These are phyloP conservation scores for Contarinia nasturtii DNA, from an alignment of 1,140 invertebrate species.

Conservation along the genomic window DNA sequence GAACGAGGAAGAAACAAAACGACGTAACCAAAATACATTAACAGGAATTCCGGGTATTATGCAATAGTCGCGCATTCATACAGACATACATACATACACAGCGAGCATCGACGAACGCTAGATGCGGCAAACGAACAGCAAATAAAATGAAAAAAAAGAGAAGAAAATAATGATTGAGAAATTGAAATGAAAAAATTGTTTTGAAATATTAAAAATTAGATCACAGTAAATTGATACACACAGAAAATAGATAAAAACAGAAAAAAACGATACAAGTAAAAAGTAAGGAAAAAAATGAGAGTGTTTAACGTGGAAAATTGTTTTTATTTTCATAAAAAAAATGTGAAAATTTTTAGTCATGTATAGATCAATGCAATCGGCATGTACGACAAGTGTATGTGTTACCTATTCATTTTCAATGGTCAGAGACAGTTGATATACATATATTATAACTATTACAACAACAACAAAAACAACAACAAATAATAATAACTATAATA, in stretches of 20 bases:
- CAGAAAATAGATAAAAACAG: neutral
- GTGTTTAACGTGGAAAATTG: too few species aligned
- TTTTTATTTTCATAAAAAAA: too few species aligned
- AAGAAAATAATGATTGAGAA: neutral
- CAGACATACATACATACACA: neutral
- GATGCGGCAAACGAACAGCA: neutral
- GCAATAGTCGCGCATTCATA: conserved; percentile 21
- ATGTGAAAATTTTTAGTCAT: too few species aligned
- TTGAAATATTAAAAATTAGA: neutral
- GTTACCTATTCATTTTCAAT: too few species aligned
- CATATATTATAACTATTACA: too few species aligned
- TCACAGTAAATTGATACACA: neutral
- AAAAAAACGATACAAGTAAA: neutral
- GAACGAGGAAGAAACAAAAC: conserved; percentile 83
- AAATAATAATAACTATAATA: neutral
- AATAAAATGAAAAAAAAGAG: neutral
- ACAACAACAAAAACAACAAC: neutral
- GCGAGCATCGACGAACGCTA: neutral
- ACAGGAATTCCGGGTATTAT: conserved; percentile 35
- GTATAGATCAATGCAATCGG: too few species aligned
- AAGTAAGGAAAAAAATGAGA: neutral
- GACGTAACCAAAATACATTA: conserved; percentile 71
- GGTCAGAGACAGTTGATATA: too few species aligned
- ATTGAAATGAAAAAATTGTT: neutral
- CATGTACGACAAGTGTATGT: too few species aligned